Conservation (phyloP, 2,888 invertebrate genomes). For the Elaeidobius kamerunicus region DNA sequence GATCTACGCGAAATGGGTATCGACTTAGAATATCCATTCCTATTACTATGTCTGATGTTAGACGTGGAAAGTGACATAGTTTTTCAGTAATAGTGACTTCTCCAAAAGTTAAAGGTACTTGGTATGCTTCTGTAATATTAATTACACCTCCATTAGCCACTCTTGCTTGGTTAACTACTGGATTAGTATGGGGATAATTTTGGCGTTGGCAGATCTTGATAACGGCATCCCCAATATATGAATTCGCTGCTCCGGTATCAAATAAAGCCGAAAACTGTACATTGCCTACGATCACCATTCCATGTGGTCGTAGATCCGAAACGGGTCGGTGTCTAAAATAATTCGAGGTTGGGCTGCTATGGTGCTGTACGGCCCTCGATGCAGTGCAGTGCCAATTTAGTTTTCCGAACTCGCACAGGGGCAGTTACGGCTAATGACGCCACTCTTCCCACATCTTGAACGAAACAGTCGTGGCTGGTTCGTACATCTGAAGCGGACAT, state of each 20-base stretch:
- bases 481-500: not conserved
- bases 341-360: not conserved
- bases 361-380: not conserved
- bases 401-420: not conserved
- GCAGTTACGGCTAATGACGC: not conserved
- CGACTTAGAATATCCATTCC: not conserved
- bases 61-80: not conserved
- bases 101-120: not conserved
- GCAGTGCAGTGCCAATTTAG: not conserved
- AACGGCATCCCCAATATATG: not conserved
- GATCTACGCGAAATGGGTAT: not conserved
- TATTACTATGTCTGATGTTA: not conserved
- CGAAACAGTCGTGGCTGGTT: not conserved
- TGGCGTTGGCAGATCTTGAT: too few species aligned
- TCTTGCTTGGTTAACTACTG: not conserved
- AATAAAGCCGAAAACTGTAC: not conserved
- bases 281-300: not conserved
- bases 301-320: not conserved
- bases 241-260: not conserved
- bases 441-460: not conserved
- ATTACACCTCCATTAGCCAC: not conserved
- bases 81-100: not conserved
- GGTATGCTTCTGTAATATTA: conserved; percentile 3
- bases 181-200: not conserved
- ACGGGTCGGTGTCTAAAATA: not conserved